Base-by-base conservation (phyloP, 2,888 invertebrate species). In the Cephonodes hylas region DNA sequence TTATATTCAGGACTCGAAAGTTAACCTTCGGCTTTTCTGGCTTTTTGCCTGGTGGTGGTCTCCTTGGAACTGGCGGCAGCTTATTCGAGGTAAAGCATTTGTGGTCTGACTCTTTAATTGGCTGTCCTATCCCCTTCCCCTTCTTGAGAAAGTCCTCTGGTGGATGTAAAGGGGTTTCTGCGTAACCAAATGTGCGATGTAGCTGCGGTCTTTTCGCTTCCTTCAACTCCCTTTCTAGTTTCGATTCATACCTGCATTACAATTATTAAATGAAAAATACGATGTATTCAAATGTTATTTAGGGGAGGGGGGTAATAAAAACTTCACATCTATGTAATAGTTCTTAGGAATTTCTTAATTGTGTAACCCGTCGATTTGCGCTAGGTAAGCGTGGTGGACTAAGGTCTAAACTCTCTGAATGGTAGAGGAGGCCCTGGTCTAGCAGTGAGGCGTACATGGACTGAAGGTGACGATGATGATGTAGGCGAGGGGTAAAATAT, bases 171-270 rank as follows among this genome's bases (percentile, higher is more conserved):
- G 94, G 94, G 6, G 93, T 93, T 71, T 94, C 93, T 0, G 96
- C 94, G 71, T 94, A 93, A 0, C 96, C 96, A 93, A 96, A 95
- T 0, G 95, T 95, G 53, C 93, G 93, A 70, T 93, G 93, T 1
- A 88, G 76, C 67, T 93, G 88, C 1, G 85, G 86, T 63, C 72
- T 88, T 74, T 91, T 93, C 34, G 80, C 76, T 64, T 87, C 86
- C 70, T 85, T 90, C 27, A 93, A 77, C 60, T 93, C 88, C 61
- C 89, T 84, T 61, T 92, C 82, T 73, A 92, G 83, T 82, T 93
- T 84, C 0, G 94, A 94, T 72, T 90, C 87, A 71, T 94, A 94
- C 73, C 93, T 93, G 70, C 20, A 22, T 8, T 59, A n/a, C 15
- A 20, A 13, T n/a, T 23, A 4, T 22, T 48, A 8, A 48, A 48